Conservation (phyloP, 1,140 invertebrate genomes). For the Rhopalosiphum maidis region DNA sequence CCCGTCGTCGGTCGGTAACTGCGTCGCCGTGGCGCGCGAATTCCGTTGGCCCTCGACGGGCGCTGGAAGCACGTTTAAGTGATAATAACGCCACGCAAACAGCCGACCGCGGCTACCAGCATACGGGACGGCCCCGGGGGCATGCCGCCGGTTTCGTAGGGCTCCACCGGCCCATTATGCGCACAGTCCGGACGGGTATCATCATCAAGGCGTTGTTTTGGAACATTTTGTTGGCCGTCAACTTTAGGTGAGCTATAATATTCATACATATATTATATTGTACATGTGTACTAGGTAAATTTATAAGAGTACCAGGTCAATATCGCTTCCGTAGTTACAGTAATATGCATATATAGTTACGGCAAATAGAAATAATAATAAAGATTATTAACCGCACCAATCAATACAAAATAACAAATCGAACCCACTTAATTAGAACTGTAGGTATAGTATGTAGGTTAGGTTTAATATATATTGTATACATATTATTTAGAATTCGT, state of each 20-base stretch:
- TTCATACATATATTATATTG: no score
- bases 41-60: background rate
- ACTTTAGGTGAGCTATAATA: conserved; percentile 32
- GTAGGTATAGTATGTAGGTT: background rate
- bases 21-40: background rate
- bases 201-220: conserved; percentile 54
- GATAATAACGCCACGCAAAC: background rate
- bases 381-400: background rate
- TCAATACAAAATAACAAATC: background rate
- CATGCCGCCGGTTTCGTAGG: conserved; percentile 43
- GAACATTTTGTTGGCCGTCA: conserved; percentile 48
- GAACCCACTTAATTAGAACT: no score
- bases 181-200: conserved; percentile 39
- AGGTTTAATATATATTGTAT: no score
- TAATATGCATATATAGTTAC: background rate
- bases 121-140: conserved; percentile 23
- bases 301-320: background rate
- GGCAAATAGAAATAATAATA: background rate
- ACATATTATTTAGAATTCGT: no score
- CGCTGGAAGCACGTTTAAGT: background rate
- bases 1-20: background rate
- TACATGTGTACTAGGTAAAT: no score
- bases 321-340: background rate
- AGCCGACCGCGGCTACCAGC: background rate
- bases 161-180: conserved; percentile 53